Evolutionary conservation across 2,888 invertebrate genomes (phyloP).

Genomic region (Ophion ventricosus): DNA sequence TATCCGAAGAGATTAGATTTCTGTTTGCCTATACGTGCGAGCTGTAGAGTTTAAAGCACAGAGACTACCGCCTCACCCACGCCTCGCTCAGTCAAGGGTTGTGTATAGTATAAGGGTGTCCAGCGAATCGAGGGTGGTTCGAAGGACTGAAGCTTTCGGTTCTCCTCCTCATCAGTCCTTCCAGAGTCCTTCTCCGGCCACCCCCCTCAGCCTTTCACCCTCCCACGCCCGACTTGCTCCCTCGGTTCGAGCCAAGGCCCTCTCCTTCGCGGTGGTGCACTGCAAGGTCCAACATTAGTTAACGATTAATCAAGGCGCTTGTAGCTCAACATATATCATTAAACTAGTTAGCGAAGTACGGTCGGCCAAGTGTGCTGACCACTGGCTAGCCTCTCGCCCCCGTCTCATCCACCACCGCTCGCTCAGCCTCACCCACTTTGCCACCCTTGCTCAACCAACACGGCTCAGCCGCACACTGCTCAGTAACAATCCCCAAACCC

Average conservation of each 20-base stretch:
- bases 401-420: slow-evolving; percentile 53
- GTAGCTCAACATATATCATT: slow-evolving; percentile 84
- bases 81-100: slow-evolving; percentile 55
- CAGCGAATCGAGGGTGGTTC: slow-evolving; percentile 55
- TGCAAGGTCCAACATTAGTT: slow-evolving; percentile 83
- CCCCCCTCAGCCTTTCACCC: slow-evolving; percentile 67
- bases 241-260: slow-evolving; percentile 59
- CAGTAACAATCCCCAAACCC: slow-evolving; percentile 73
- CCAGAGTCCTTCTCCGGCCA: slow-evolving; percentile 62
- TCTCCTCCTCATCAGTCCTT: slow-evolving; percentile 67
- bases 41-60: slow-evolving; percentile 67
- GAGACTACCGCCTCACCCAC: slow-evolving; percentile 57
- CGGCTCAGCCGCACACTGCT: slow-evolving; percentile 62
- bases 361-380: slow-evolving; percentile 84
- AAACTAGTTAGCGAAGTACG: slow-evolving; percentile 84
- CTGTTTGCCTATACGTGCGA: slow-evolving; percentile 75
- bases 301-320: slow-evolving; percentile 84
- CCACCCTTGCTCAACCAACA: slow-evolving; percentile 51
- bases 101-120: slow-evolving; percentile 58
- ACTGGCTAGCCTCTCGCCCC: slow-evolving; percentile 77
- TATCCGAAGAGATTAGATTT: slow-evolving; percentile 82
- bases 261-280: slow-evolving; percentile 75
- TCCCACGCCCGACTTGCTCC: slow-evolving; percentile 61
- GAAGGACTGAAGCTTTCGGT: slow-evolving; percentile 57
- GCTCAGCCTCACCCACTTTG: slow-evolving; percentile 54